Evolutionary conservation across 2,888 invertebrate genomes (phyloP), one percentile per base, ranked within the genome.

Genomic region (Mesorhabditis spiculigera): DNA sequence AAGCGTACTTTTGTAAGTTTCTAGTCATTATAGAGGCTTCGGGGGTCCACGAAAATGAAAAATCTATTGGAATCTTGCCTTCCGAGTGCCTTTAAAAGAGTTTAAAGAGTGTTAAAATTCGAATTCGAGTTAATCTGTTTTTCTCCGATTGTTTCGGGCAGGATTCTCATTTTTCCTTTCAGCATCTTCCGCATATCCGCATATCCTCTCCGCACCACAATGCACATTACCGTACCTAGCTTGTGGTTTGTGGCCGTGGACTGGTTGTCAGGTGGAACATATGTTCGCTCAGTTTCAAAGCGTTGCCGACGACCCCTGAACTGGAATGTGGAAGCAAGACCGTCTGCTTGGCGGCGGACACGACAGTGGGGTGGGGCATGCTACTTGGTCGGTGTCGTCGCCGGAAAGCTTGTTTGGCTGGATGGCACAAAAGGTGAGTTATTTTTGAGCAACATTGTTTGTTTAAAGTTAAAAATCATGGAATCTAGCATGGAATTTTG

Each of bases 271-370:
- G 83, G 83, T 5, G 58, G 58, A 13, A 84, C 82, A 71, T 84
- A 84, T 0, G 82, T 85, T 67, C 82, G 69, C 68, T 84, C 84
- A 3, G 82, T 84, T 71, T 82, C 82, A 66, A 84, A 82, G 42
- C 76, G 72, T 68, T 75, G 71, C 58, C 81, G 58, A 50, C 58
- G 58, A 50, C n/a, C n/a, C n/a, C 58, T 50, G 58, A 50, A 50
- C 58, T 50, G 58, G n/a, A 50, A n/a, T n/a, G 28, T 28, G 28
- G 28, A 28, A 28, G 28, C 28, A 28, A 28, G 28, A 28, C 28
- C 28, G 28, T 28, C 28, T 28, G 28, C 28, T 28, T 28, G 28
- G 58, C 58, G 58, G n/a, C n/a, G 8, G 8, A 10, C 58, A 50
- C 58, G 58, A 50, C 58, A 50, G 10, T n/a, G 58, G 58, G 28